Evolutionary conservation across 2,113 vertebrate species (phyloP).

Genomic region (Solenodon paradoxus): DNA sequence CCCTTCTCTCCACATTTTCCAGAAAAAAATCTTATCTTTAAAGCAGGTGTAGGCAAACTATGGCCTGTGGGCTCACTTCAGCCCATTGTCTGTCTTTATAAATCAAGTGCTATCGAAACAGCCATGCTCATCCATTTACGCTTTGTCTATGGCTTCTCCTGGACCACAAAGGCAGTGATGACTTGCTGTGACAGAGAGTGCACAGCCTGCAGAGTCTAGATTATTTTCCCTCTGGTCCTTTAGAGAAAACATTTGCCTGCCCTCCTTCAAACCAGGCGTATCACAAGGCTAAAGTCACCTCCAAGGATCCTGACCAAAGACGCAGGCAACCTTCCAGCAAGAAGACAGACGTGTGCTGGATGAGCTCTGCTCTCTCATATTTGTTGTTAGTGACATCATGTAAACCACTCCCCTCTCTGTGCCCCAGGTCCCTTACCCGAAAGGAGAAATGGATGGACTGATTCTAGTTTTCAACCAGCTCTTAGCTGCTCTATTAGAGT

Average conservation of each 20-base stretch:
- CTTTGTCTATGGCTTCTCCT: neutral
- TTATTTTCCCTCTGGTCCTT: too few relatives aligned
- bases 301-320: neutral
- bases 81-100: neutral
- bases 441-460: neutral
- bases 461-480: neutral
- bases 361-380: neutral
- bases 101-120: constrained; percentile 40
- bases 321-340: neutral
- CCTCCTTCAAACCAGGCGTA: neutral
- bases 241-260: neutral
- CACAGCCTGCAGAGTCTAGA: neutral
- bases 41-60: neutral
- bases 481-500: neutral
- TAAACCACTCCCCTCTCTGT: neutral
- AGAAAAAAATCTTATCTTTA: too few relatives aligned
- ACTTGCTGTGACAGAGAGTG: neutral
- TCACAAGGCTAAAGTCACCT: neutral
- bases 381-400: neutral
- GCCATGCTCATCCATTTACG: neutral
- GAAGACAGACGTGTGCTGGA: neutral
- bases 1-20: too few relatives aligned
- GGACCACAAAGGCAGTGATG: neutral
- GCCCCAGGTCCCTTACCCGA: neutral
- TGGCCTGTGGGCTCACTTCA: neutral